Percentiles rank a stretch among this genome's conserved stretches.
These are phyloP conservation scores for Macrosiphum euphorbiae DNA, from an alignment of 2,888 invertebrate species.

Conservation along the genomic window DNA sequence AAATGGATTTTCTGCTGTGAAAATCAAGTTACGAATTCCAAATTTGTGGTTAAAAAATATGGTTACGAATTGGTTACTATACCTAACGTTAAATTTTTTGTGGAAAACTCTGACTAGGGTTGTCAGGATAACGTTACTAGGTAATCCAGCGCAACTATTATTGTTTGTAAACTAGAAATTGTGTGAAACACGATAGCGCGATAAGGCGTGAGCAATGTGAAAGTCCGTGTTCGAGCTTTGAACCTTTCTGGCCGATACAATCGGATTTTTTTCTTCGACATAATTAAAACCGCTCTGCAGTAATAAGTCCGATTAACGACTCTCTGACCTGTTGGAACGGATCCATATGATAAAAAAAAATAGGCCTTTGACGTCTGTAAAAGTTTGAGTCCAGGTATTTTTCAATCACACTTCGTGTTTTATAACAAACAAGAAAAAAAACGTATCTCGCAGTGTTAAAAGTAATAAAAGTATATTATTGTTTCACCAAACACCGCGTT, in stretches of 20 bases:
- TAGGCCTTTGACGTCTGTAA: background rate
- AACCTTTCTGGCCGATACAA: background rate
- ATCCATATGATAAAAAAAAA: background rate
- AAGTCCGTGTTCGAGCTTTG: background rate
- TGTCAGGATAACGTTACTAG: too few relatives aligned
- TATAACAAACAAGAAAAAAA: background rate
- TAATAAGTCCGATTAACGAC: background rate
- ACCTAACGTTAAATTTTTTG: too few relatives aligned
- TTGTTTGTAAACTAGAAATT: background rate
- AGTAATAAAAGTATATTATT: background rate
- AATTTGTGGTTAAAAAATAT: too few relatives aligned
- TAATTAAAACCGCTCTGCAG: background rate
- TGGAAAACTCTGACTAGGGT: too few relatives aligned
- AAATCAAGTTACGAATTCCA: too few relatives aligned
- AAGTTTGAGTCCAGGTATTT: background rate
- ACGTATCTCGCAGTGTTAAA: background rate
- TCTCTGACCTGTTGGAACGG: background rate
- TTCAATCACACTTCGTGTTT: background rate
- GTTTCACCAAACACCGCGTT: background rate
- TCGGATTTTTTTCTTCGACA: background rate
- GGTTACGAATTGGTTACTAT: too few relatives aligned
- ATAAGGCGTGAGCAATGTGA: background rate
- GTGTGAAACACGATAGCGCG: background rate
- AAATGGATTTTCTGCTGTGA: too few relatives aligned
- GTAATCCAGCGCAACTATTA: background rate